Evolutionary conservation across 2,797 vertebrate genomes (phyloP).

Genomic region (Ceryle rudis): DNA sequence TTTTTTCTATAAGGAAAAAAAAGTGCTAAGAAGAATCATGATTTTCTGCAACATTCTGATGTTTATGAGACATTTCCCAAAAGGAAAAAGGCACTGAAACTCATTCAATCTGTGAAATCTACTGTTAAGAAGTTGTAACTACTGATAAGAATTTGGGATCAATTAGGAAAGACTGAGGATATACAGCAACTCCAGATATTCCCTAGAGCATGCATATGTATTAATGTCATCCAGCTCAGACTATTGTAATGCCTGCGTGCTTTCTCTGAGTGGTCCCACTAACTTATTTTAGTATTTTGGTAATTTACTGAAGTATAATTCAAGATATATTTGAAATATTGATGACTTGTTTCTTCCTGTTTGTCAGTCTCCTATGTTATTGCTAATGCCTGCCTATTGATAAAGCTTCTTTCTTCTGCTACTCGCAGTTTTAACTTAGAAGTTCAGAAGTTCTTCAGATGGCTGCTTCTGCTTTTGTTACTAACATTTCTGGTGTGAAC

Average conservation of each 20-base stretch:
- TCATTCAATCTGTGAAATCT: neutral
- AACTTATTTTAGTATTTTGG: neutral
- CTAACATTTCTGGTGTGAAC: neutral
- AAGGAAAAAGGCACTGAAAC: neutral
- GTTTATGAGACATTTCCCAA: neutral
- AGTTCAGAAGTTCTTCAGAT: neutral
- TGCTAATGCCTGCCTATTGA: neutral
- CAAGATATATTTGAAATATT: neutral
- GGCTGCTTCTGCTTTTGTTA: neutral
- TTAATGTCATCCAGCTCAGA: neutral
- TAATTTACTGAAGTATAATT: neutral
- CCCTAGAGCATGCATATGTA: neutral
- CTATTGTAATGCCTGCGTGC: neutral
- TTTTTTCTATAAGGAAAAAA: neutral
- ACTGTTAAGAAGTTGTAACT: neutral
- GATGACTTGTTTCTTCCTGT: neutral
- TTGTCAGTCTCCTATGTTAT: neutral
- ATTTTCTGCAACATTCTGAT: neutral
- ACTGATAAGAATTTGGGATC: neutral
- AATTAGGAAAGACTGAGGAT: neutral
- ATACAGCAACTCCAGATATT: neutral
- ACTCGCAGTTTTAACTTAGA: neutral
- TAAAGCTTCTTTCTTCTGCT: neutral
- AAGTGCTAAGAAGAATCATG: neutral
- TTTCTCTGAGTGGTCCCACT: neutral